Evolutionary conservation across 2,888 invertebrate genomes (phyloP).

Genomic region (Sphinx pinastri): DNA sequence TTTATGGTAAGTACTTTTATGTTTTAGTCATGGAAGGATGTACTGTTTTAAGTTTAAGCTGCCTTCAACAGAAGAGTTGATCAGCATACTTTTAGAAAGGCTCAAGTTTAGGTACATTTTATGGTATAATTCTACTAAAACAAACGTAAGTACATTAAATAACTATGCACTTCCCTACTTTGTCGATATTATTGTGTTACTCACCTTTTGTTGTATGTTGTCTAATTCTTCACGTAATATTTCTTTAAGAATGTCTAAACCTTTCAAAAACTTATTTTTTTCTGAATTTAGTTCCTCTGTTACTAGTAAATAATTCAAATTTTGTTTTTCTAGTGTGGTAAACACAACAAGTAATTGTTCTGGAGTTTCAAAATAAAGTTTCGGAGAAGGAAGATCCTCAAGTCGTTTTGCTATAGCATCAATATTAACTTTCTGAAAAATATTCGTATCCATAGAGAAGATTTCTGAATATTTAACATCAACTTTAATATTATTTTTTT

Average conservation of each 20-base stretch:
- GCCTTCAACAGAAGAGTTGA: too few relatives aligned
- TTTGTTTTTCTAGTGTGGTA: slow-evolving; percentile 70
- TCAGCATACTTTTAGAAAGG: too few relatives aligned
- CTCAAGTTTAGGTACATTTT: too few relatives aligned
- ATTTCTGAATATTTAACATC: slow-evolving; percentile 59
- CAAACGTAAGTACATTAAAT: neutral
- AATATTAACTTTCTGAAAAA: slow-evolving; percentile 61
- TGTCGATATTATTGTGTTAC: slow-evolving; percentile 7
- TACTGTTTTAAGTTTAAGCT: too few relatives aligned
- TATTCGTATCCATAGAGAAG: slow-evolving; percentile 60
- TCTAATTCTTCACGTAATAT: slow-evolving; percentile 60
- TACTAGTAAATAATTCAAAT: slow-evolving; percentile 73
- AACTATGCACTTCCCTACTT: neutral
- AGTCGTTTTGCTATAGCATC: slow-evolving; percentile 53
- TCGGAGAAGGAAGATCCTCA: slow-evolving; percentile 56
- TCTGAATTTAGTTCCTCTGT: slow-evolving; percentile 71
- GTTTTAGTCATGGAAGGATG: too few relatives aligned
- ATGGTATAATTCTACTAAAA: too few relatives aligned
- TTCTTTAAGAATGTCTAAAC: slow-evolving; percentile 57
- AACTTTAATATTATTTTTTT: slow-evolving; percentile 58
- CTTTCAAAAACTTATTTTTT: slow-evolving; percentile 70
- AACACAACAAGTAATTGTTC: slow-evolving; percentile 67
- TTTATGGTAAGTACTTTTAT: too few relatives aligned
- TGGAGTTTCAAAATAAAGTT: slow-evolving; percentile 69
- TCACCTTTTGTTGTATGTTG: slow-evolving; percentile 68